phyloP scores from a whole-genome alignment of 2,888 invertebrate species.

The Aspidiotus destructor region DNA sequence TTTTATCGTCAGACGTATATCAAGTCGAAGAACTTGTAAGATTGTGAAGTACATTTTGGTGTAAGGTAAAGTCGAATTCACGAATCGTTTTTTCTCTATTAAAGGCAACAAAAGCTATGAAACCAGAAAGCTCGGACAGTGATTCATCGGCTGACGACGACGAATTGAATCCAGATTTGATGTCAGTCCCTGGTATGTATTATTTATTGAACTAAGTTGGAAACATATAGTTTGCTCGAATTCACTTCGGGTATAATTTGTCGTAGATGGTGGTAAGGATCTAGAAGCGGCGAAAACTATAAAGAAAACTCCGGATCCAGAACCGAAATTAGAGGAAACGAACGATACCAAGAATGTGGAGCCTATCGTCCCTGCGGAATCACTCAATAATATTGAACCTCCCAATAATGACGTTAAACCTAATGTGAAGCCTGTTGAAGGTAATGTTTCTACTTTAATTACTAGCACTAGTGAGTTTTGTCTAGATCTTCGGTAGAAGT shows the following conservation, averaged over 20 bases:
- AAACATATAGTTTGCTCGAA: neutral
- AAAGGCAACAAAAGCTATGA: conserved; percentile 31
- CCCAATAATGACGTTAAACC: neutral
- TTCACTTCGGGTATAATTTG: neutral
- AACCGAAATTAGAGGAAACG: conserved; percentile 38
- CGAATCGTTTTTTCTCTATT: neutral
- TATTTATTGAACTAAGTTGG: neutral
- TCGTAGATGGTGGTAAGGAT: conserved; percentile 71
- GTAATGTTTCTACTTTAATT: neutral
- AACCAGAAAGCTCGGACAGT: conserved; percentile 36
- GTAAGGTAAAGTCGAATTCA: neutral
- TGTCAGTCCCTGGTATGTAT: conserved; percentile 75
- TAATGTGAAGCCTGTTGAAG: conserved; percentile 10
- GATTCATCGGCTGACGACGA: conserved; percentile 51
- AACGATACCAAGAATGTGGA: conserved; percentile 5
- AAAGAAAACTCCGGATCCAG: conserved; percentile 46
- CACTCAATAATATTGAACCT: neutral
- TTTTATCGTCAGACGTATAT: too few relatives aligned
- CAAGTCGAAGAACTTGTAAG: too few relatives aligned
- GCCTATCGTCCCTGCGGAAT: neutral
- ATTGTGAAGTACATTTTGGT: too few relatives aligned
- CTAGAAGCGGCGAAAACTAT: conserved; percentile 56
- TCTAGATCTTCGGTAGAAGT: too few relatives aligned
- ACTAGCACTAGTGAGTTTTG: neutral
- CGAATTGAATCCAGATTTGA: conserved; percentile 59